These are phyloP conservation scores for Nysson spinosus DNA, from an alignment of 2,888 invertebrate genomes.

Conservation along the genomic window DNA sequence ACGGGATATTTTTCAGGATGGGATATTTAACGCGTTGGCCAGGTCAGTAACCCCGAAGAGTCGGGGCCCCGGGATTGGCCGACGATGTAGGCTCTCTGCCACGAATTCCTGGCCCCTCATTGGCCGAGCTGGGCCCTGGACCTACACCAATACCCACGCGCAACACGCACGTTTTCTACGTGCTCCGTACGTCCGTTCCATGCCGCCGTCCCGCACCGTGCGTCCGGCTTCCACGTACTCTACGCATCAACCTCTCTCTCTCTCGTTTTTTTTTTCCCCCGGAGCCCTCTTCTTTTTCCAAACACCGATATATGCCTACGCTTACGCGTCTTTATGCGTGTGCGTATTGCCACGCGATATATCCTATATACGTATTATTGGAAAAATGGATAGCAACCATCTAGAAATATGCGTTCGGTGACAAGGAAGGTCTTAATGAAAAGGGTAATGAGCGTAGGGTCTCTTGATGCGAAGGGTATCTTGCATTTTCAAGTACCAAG, in stretches of 20 bases:
- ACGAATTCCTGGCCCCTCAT: constrained; percentile 74
- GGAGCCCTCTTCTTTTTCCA: no score
- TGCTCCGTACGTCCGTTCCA: constrained; percentile 22
- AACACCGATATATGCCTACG: neutral
- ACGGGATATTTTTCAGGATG: constrained; percentile 76
- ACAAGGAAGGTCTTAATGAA: no score
- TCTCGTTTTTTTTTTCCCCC: no score
- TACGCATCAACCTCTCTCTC: neutral
- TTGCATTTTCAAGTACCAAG: no score
- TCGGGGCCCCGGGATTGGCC: constrained; percentile 73
- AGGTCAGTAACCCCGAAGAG: constrained; percentile 74
- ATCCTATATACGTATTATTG: no score
- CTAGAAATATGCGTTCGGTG: no score
- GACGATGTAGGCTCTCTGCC: constrained; percentile 70
- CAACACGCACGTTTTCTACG: constrained; percentile 51
- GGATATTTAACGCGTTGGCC: constrained; percentile 77
- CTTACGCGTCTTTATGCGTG: no score
- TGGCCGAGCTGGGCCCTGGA: constrained; percentile 76
- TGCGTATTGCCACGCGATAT: no score
- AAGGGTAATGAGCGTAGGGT: no score
- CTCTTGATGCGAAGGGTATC: no score
- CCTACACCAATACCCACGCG: constrained; percentile 74
- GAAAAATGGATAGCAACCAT: no score
- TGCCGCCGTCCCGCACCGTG: constrained; percentile 22
- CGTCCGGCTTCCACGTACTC: constrained; percentile 39